phyloP scores from a whole-genome alignment of 1,140 invertebrate species.

The Sycophila sp. region DNA sequence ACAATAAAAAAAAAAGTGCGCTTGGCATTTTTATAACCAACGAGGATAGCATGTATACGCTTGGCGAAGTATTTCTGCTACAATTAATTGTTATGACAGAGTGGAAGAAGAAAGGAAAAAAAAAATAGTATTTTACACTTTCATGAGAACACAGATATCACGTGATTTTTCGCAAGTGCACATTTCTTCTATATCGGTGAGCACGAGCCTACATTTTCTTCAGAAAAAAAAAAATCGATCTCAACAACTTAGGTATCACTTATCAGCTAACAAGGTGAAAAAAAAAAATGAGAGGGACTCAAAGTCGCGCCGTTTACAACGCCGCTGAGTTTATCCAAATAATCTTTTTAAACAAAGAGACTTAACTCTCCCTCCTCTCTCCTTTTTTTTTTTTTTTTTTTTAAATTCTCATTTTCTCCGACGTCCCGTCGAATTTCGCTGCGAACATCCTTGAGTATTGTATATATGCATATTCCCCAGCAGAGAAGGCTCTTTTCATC shows the following conservation, averaged over 20 bases:
- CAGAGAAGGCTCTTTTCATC: background rate
- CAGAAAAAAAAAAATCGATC: no score
- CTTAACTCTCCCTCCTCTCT: no score
- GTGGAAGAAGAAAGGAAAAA: no score
- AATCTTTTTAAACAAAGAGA: no score
- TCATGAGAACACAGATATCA: constrained; percentile 53
- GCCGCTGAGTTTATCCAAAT: background rate
- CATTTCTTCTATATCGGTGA: constrained; percentile 10
- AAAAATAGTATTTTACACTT: constrained; percentile 61
- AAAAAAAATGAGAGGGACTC: background rate
- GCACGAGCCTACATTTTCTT: constrained; percentile 28
- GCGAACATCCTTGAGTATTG: background rate
- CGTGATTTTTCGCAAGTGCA: constrained; percentile 20
- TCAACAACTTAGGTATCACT: no score
- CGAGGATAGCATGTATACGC: background rate
- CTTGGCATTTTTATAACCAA: background rate
- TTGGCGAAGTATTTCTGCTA: background rate
- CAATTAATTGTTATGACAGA: no score
- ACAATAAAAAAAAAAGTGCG: background rate
- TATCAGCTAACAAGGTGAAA: constrained; percentile 10
- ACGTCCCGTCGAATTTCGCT: background rate
- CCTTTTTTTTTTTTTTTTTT: no score
- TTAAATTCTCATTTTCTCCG: no score
- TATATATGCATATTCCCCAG: background rate
- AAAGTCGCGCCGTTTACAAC: background rate